These are phyloP conservation scores for Callipepla californica DNA, from an alignment of 2,113 vertebrate genomes.

Conservation along the genomic window DNA sequence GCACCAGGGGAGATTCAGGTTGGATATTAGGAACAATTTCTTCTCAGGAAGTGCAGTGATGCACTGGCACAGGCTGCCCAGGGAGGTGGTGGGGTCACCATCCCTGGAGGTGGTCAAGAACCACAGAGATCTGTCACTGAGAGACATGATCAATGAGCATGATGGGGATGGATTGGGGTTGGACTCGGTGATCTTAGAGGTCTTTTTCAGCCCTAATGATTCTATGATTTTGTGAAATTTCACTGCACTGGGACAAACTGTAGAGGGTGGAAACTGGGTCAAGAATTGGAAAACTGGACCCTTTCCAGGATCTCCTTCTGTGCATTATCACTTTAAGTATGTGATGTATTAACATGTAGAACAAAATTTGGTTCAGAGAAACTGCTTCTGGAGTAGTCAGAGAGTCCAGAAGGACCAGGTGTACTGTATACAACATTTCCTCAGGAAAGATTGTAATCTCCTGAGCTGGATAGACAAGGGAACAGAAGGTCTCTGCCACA, in stretches of 20 bases:
- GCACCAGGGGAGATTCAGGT: too few relatives aligned
- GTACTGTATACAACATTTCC: neutral
- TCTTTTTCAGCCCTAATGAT: too few relatives aligned
- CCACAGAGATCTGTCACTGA: too few relatives aligned
- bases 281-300: rapidly evolving
- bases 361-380: neutral
- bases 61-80: too few relatives aligned
- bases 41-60: too few relatives aligned
- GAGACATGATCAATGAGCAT: too few relatives aligned
- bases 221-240: neutral
- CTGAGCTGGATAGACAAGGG: neutral
- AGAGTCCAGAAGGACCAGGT: neutral
- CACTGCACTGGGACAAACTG: neutral
- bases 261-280: neutral
- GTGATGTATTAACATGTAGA: neutral
- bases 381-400: neutral
- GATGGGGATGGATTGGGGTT: too few relatives aligned
- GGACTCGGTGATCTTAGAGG: too few relatives aligned
- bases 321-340: neutral
- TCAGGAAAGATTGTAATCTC: neutral
- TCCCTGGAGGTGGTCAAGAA: too few relatives aligned
- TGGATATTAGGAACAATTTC: too few relatives aligned
- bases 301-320: neutral
- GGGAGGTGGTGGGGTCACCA: too few relatives aligned
- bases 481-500: neutral